These are phyloP conservation scores for Drosophila conformis DNA, from an alignment of 2,888 invertebrate species.

Conservation along the genomic window DNA sequence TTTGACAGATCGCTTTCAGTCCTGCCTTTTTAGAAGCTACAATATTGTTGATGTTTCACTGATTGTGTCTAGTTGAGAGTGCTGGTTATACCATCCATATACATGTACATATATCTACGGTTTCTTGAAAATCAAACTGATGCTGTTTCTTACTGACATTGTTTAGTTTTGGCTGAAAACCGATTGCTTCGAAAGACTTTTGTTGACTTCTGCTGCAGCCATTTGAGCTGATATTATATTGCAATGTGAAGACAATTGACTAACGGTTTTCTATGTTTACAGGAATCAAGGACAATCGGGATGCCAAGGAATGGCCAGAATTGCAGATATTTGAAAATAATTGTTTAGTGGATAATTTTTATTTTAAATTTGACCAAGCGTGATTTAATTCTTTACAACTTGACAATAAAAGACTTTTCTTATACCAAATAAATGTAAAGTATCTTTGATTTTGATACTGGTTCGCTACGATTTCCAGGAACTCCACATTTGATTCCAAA, in stretches of 20 bases:
- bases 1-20: neutral
- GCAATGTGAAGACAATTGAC: slow-evolving; percentile 3
- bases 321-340: neutral
- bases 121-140: neutral
- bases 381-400: neutral
- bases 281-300: slow-evolving; percentile 20
- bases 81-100: neutral
- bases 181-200: neutral
- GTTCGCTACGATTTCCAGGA: slow-evolving; percentile 14
- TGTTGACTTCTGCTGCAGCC: slow-evolving; percentile 4
- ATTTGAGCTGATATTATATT: slow-evolving; percentile 3
- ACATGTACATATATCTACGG: neutral
- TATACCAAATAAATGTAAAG: neutral
- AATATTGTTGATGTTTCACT: neutral
- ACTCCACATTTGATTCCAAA: slow-evolving; percentile 5
- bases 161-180: slow-evolving; percentile 4
- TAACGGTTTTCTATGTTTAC: slow-evolving; percentile 35
- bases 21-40: neutral
- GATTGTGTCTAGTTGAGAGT: neutral
- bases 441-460: neutral
- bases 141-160: neutral
- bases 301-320: neutral
- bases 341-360: neutral
- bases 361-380: neutral
- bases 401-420: slow-evolving; percentile 21